These are phyloP conservation scores for Clostera curtula DNA, from an alignment of 2,888 invertebrate genomes.

Conservation along the genomic window DNA sequence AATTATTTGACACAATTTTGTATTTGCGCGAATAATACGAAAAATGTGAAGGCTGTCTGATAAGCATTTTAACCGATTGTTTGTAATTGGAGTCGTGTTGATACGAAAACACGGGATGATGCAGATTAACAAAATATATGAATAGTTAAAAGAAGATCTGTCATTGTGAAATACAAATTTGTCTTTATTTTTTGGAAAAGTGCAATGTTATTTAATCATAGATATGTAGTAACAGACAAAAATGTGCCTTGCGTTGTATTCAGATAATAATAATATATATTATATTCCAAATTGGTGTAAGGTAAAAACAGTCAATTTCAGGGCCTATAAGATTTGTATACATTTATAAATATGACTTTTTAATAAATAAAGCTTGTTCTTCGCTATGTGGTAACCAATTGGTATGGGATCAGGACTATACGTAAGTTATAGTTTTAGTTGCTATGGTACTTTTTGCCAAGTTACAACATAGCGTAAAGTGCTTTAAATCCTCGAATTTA, in stretches of 20 bases:
- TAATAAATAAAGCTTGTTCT: constrained; percentile 18
- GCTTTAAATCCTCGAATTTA: constrained; percentile 60
- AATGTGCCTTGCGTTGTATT: constrained; percentile 70
- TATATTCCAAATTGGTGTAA: constrained; percentile 49
- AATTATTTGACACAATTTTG: constrained; percentile 23
- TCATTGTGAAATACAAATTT: constrained; percentile 39
- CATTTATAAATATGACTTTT: constrained; percentile 45
- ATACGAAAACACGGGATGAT: constrained; percentile 22
- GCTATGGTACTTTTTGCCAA: not conserved
- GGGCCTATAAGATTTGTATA: constrained; percentile 53
- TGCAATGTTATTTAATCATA: constrained; percentile 43
- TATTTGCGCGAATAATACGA: constrained; percentile 29
- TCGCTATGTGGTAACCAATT: constrained; percentile 10
- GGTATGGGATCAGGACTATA: too few species aligned
- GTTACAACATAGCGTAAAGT: constrained; percentile 10
- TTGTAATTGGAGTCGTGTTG: too few species aligned
- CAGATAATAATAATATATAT: constrained; percentile 35
- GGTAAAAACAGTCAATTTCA: constrained; percentile 67
- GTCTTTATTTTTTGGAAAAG: constrained; percentile 26
- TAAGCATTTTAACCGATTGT: constrained; percentile 60
- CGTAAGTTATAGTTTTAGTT: not conserved
- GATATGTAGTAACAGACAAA: constrained; percentile 42
- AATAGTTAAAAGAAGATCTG: constrained; percentile 56
- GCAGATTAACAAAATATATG: constrained; percentile 31
- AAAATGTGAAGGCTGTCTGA: constrained; percentile 58